These are phyloP conservation scores for Emesis russula DNA, from an alignment of 2,888 invertebrate genomes.

Conservation along the genomic window DNA sequence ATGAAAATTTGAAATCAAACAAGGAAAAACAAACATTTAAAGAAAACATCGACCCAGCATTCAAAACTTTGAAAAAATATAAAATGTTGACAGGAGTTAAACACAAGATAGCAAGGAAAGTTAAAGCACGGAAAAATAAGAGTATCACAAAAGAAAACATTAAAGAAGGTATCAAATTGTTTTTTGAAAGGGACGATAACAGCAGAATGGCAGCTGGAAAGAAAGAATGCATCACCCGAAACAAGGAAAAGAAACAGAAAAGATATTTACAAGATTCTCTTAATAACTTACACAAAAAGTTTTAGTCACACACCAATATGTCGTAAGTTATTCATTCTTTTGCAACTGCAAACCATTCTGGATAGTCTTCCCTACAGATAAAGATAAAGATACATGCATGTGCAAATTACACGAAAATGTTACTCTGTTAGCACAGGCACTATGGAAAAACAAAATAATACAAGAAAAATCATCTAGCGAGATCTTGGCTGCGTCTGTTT, in stretches of 20 bases:
- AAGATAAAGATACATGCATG: slow-evolving; percentile 87
- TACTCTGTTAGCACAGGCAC: slow-evolving; percentile 77
- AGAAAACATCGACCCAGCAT: too few species aligned
- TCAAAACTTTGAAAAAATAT: too few species aligned
- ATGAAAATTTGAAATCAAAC: too few species aligned
- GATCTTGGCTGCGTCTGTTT: too few species aligned
- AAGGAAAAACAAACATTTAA: too few species aligned
- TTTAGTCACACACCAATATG: slow-evolving; percentile 66
- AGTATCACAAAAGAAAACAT: too few species aligned
- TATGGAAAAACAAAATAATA: slow-evolving; percentile 11
- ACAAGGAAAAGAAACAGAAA: slow-evolving; percentile 80
- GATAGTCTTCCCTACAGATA: slow-evolving; percentile 83
- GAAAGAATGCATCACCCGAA: slow-evolving; percentile 81
- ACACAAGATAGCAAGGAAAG: too few species aligned
- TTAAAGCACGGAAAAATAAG: too few species aligned
- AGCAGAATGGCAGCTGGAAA: slow-evolving; percentile 83
- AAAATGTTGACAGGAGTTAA: too few species aligned
- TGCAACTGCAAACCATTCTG: slow-evolving; percentile 76
- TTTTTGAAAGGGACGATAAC: slow-evolving; percentile 83
- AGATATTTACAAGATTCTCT: slow-evolving; percentile 82
- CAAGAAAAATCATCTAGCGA: too few species aligned
- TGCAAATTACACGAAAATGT: slow-evolving; percentile 83
- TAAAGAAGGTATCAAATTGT: not conserved
- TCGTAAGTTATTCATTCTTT: slow-evolving; percentile 60
- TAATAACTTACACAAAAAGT: slow-evolving; percentile 81